These are phyloP conservation scores for Erpobdella octoculata DNA, from an alignment of 2,888 invertebrate species.

Conservation along the genomic window DNA sequence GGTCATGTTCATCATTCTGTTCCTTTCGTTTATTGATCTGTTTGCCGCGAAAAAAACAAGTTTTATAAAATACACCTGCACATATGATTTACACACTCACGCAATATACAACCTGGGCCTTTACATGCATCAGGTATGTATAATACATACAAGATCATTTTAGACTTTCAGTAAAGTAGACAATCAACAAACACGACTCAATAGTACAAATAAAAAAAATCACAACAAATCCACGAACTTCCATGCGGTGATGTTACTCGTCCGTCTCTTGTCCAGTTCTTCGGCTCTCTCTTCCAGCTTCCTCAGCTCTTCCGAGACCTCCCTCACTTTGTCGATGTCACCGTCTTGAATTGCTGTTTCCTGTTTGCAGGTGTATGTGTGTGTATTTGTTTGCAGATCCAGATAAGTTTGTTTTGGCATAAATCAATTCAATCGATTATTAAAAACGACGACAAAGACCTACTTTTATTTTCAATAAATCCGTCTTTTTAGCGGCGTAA, in stretches of 20 bases:
- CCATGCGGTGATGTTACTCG: slow-evolving; percentile 66
- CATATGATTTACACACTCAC: no score
- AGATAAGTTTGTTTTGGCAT: no score
- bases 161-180: no score
- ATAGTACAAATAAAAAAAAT: neutral
- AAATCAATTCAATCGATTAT: neutral
- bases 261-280: slow-evolving; percentile 78
- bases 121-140: no score
- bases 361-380: slow-evolving; percentile 36
- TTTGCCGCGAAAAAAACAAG: neutral
- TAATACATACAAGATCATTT: no score
- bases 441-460: neutral
- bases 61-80: neutral
- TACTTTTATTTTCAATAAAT: slow-evolving; percentile 84
- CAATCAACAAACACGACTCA: no score
- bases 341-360: slow-evolving; percentile 53
- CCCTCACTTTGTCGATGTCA: slow-evolving; percentile 44
- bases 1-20: slow-evolving; percentile 80
- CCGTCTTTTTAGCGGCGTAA: slow-evolving; percentile 92
- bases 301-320: slow-evolving; percentile 59
- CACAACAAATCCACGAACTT: no score
- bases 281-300: slow-evolving; percentile 83
- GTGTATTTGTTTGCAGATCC: neutral
- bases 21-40: slow-evolving; percentile 82
- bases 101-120: no score